Evolutionary conservation across 2,113 vertebrate genomes (phyloP).

Genomic region (Syrmaticus mikado): DNA sequence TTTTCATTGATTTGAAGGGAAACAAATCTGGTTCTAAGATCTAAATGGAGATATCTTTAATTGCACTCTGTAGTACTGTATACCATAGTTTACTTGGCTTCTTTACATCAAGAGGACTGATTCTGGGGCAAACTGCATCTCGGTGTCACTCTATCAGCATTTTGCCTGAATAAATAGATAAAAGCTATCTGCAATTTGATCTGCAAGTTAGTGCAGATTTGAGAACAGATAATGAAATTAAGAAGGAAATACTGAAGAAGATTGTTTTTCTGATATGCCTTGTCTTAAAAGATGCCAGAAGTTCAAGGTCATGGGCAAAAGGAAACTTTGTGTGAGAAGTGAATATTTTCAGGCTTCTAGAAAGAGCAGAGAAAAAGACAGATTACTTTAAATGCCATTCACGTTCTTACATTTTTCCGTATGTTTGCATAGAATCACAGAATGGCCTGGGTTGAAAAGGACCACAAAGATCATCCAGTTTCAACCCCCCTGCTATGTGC

Average conservation of each 20-base stretch:
- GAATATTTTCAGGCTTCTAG: neutral
- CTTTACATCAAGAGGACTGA: neutral
- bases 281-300: neutral
- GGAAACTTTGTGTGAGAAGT: neutral
- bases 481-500: too few relatives aligned
- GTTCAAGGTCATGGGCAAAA: neutral
- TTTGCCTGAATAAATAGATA: neutral
- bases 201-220: neutral
- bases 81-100: neutral
- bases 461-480: too few relatives aligned
- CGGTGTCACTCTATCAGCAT: neutral
- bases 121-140: neutral
- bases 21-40: neutral
- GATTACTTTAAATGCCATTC: neutral
- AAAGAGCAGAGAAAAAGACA: neutral
- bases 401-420: neutral
- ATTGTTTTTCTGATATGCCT: neutral
- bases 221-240: neutral
- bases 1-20: neutral
- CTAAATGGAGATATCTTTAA: neutral
- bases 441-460: too few relatives aligned
- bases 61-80: neutral
- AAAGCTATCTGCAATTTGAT: neutral
- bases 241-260: neutral
- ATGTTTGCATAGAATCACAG: neutral